Conservation (phyloP, 2,888 invertebrate species). For the Hirtodrosophila confusa region DNA sequence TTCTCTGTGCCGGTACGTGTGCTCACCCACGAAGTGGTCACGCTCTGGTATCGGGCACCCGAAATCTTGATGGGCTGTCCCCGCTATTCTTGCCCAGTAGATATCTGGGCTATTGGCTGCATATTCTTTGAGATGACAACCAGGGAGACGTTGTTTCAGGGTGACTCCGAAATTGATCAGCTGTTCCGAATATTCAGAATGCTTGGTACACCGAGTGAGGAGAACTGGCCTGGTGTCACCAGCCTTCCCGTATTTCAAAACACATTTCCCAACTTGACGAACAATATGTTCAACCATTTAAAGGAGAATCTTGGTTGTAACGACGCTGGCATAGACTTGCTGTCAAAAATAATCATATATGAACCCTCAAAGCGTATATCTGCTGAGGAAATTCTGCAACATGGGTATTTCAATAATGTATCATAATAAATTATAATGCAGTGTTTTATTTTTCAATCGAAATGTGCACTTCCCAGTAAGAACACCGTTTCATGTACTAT, state of each 20-base stretch:
- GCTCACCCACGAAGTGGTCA: conserved; percentile 97
- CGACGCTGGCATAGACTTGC: conserved; percentile 1
- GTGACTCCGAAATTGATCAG: conserved; percentile 98
- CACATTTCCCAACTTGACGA: conserved; percentile 93
- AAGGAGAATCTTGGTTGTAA: neutral
- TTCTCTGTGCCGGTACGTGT: conserved; percentile 95
- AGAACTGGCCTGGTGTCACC: conserved; percentile 91
- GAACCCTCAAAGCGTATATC: conserved; percentile 92
- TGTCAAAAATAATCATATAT: conserved; percentile 88
- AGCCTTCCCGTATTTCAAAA: conserved; percentile 94
- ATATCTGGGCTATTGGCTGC: conserved; percentile 97
- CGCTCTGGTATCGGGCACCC: conserved; percentile 98
- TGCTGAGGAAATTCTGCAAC: conserved; percentile 90
- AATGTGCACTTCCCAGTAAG: too few species aligned
- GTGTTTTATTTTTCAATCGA: neutral
- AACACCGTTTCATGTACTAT: too few species aligned
- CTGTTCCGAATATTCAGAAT: conserved; percentile 97
- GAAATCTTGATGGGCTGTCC: conserved; percentile 95
- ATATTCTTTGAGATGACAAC: conserved; percentile 96
- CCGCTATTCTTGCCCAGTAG: conserved; percentile 95
- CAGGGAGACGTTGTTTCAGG: conserved; percentile 93
- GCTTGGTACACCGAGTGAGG: conserved; percentile 95
- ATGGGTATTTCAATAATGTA: conserved; percentile 89
- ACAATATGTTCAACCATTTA: conserved; percentile 62
- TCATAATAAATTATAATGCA: neutral